Percentiles rank a stretch among this genome's conserved stretches.
Evolutionary conservation across 2,888 invertebrate species (phyloP).

Genomic region (Podabrus alpinus): DNA sequence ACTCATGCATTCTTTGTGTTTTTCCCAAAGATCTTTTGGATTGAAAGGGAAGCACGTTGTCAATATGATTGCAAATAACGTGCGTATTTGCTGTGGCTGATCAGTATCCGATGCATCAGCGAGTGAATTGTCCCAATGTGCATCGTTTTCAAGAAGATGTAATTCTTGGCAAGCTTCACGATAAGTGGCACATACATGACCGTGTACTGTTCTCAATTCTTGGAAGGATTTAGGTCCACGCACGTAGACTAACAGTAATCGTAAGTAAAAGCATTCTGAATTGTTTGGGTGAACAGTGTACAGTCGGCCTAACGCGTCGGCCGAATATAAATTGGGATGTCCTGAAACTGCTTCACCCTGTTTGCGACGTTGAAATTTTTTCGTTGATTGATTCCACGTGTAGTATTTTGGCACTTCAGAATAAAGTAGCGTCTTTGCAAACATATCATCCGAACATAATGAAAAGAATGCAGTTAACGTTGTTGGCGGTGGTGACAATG

Average conservation of each 20-base stretch:
- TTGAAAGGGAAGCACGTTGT: conserved; percentile 25
- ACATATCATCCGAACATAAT: background rate
- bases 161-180: conserved; percentile 38
- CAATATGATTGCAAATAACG: conserved; percentile 35
- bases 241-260: conserved; percentile 38
- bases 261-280: conserved; percentile 25
- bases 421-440: conserved; percentile 27
- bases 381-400: conserved; percentile 10
- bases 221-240: conserved; percentile 43
- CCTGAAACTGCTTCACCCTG: conserved; percentile 18
- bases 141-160: conserved; percentile 46
- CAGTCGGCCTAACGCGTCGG: no score
- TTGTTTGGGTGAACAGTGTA: conserved; percentile 26
- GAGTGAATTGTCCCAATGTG: conserved; percentile 41
- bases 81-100: conserved; percentile 32
- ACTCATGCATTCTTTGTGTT: conserved; percentile 31
- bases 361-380: conserved; percentile 29
- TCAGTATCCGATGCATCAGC: conserved; percentile 36
- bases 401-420: conserved; percentile 23
- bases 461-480: background rate
- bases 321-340: no score
- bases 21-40: conserved; percentile 35
- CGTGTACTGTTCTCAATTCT: conserved; percentile 43
- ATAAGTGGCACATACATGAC: conserved; percentile 37
- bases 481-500: background rate